Percentiles rank a stretch among this genome's conserved stretches.
Evolutionary conservation across 2,888 invertebrate genomes (phyloP).

Genomic region (Nematopogon swammerdamellus): DNA sequence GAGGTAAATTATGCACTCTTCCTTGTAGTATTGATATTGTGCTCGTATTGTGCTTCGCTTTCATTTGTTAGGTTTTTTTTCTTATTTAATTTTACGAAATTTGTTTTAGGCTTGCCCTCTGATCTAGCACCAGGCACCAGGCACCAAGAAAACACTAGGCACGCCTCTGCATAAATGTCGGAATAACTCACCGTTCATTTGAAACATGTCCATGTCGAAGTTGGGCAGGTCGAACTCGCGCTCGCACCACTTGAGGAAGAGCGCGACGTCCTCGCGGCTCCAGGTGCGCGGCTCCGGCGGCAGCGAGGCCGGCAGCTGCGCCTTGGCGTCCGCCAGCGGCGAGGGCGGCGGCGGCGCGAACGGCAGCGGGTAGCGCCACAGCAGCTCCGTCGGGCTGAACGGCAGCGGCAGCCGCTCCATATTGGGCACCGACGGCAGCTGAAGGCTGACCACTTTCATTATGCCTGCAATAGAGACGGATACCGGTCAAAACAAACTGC

Average conservation of each 20-base stretch:
- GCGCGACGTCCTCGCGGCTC: constrained; percentile 85
- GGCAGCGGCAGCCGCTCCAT: constrained; percentile 78
- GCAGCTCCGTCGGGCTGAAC: constrained; percentile 76
- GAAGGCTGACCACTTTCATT: constrained; percentile 68
- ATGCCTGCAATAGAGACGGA: constrained; percentile 29
- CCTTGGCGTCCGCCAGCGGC: constrained; percentile 76
- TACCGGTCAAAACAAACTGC: too few relatives aligned
- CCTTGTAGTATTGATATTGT: too few relatives aligned
- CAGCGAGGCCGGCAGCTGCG: constrained; percentile 78
- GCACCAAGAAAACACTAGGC: too few relatives aligned
- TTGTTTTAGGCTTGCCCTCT: too few relatives aligned
- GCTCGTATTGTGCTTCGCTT: too few relatives aligned
- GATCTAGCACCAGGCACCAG: too few relatives aligned
- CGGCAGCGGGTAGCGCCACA: constrained; percentile 84
- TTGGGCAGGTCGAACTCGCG: constrained; percentile 88
- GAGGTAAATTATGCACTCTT: too few relatives aligned
- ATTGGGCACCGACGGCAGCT: constrained; percentile 67
- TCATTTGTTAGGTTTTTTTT: too few relatives aligned
- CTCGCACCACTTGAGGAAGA: constrained; percentile 89
- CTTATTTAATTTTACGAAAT: too few relatives aligned
- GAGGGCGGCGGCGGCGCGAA: constrained; percentile 67
- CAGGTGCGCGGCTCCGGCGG: constrained; percentile 87
- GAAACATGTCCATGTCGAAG: constrained; percentile 90
- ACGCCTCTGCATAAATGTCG: too few relatives aligned
- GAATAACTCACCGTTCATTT: constrained; percentile 91